A percentile compares a stretch with the other conserved stretches of the same genome.
Evolutionary conservation across 2,888 invertebrate genomes (phyloP).

Genomic region (Callyntrura sp.): DNA sequence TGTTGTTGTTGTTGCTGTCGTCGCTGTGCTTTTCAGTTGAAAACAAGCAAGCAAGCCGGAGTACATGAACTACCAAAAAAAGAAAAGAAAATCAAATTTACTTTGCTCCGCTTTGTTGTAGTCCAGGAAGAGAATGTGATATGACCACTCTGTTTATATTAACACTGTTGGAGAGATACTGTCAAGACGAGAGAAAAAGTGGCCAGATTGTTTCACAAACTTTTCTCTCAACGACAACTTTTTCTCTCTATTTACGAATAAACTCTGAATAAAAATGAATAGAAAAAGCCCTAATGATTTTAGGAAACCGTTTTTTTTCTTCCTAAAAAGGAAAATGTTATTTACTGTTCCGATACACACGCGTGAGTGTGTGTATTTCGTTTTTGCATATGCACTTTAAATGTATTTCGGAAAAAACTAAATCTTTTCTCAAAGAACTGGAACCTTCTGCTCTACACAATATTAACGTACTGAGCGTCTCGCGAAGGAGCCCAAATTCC

Average conservation of each 20-base stretch:
- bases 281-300: conserved; percentile 31
- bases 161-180: neutral
- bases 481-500: conserved; percentile 9
- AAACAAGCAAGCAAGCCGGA: neutral
- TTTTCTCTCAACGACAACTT: neutral
- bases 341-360: neutral
- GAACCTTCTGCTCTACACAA: conserved; percentile 37
- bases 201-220: conserved; percentile 13
- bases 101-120: neutral
- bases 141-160: conserved; percentile 2
- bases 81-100: conserved; percentile 30
- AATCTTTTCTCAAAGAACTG: conserved; percentile 31
- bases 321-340: neutral
- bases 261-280: conserved; percentile 31
- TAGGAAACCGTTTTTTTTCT: neutral
- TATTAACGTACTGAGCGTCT: conserved; percentile 51
- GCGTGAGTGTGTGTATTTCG: neutral
- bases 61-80: neutral
- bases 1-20: conserved; percentile 6
- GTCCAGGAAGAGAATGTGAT: neutral
- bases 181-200: conserved; percentile 13
- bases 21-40: no score
- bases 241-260: conserved; percentile 1
- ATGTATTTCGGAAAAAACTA: neutral
- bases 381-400: neutral